phyloP scores from a whole-genome alignment of 2,113 vertebrate genomes.

The Phylloscopus whistleri region DNA sequence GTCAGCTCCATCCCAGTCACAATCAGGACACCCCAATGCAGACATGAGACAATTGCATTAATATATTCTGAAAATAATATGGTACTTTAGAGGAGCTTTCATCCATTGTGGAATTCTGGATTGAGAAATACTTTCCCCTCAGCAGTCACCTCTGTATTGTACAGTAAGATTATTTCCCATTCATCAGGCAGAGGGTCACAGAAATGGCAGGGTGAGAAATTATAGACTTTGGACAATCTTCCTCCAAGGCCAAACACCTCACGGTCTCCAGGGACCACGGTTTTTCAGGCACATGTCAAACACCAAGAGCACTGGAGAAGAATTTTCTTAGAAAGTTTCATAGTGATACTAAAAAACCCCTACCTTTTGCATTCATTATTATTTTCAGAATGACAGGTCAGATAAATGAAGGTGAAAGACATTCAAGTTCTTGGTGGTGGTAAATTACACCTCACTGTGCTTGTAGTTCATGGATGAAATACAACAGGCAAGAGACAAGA shows the following conservation, averaged over 20 bases:
- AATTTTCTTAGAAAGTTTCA: neutral
- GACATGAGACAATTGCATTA: neutral
- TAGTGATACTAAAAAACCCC: neutral
- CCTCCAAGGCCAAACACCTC: neutral
- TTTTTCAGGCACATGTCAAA: neutral
- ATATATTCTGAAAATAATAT: neutral
- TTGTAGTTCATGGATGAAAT: neutral
- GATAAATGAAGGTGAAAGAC: neutral
- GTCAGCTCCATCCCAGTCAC: neutral
- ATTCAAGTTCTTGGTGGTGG: neutral
- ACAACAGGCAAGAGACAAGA: neutral
- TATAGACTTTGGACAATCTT: neutral
- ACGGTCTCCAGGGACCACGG: neutral
- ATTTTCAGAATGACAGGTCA: neutral
- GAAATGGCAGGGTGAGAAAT: neutral
- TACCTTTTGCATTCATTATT: neutral
- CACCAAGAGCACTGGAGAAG: neutral
- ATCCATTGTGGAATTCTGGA: neutral
- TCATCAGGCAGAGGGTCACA: neutral
- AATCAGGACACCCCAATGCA: neutral
- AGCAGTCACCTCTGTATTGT: rapidly evolving
- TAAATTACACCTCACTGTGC: neutral
- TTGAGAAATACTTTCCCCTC: neutral
- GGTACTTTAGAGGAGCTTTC: neutral
- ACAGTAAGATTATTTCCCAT: neutral